Evolutionary conservation across 2,888 invertebrate species (phyloP), one percentile per base, ranked within the genome.

Genomic region (Tiliacea citrago): DNA sequence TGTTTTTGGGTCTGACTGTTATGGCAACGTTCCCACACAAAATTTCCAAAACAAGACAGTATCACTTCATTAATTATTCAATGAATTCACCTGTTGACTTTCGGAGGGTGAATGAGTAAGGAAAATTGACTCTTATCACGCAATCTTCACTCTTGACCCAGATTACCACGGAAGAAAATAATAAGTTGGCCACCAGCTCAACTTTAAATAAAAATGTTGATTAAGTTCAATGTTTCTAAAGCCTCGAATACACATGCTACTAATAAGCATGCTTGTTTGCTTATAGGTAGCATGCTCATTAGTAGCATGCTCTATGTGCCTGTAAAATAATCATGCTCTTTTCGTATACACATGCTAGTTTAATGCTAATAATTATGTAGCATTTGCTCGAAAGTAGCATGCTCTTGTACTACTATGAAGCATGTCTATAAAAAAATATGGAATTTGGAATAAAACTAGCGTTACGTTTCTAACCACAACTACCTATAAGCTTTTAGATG

Each of bases 61-160:
- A 81, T 80, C 85, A 86, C 86, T 88, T 89, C 88, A 91, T 94
- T 93, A 93, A 92, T 92, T 93, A 94, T 94, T 93, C 92, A 94
- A 90, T 90, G 86, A 87, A 88, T 90, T 86, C 94, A 95, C 95
- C 94, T 95, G 95, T 95, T 95, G 95, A 88, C 86, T 88, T 83
- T 84, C 77, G 77, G 86, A 84, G 89, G 90, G 90, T 79, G 86
- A 88, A 82, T 83, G 86, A 78, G 81, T 88, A 82, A 83, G 89
- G 89, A 88, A 87, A 89, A 93, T 88, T 89, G 88, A 83, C 80
- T 85, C 76, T 83, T 81, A 91, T 90, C 95, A 95, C 94, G 95
- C 94, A 70, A 93, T 79, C 79, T 76, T 86, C 73, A 66, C 81
- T 79, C 73, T 78, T 87, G 91, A 89, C 90, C 92, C 74, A 91